Percentiles rank a stretch among this genome's conserved stretches.
Conservation (phyloP, 1,140 invertebrate species). For the Platyscapa corneri region DNA sequence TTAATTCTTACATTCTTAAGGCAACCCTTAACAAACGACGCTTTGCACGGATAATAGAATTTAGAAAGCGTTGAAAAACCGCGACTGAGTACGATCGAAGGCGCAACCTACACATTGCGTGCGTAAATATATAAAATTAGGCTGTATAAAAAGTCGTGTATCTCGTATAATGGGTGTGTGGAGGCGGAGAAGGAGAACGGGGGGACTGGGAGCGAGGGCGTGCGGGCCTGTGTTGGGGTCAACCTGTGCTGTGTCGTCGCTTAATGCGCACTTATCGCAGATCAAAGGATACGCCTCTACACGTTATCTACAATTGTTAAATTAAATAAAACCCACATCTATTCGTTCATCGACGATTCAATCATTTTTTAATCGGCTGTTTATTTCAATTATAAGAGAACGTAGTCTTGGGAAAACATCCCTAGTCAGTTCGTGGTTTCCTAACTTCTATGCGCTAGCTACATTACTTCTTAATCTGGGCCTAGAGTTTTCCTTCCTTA, state of each 20-base stretch:
- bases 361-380: constrained; percentile 63
- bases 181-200: too few species aligned
- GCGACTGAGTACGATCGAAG: constrained; percentile 52
- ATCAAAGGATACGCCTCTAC: constrained; percentile 51
- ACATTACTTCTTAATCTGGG: constrained; percentile 69
- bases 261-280: constrained; percentile 34
- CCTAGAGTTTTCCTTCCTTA: constrained; percentile 63
- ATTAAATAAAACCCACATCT: constrained; percentile 71
- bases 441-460: constrained; percentile 72
- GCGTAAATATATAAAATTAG: constrained; percentile 71
- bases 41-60: constrained; percentile 51
- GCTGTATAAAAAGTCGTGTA: constrained; percentile 65
- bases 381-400: constrained; percentile 66
- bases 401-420: constrained; percentile 68
- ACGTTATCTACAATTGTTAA: constrained; percentile 58
- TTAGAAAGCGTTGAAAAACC: constrained; percentile 54
- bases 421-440: constrained; percentile 74
- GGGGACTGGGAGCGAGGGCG: too few species aligned
- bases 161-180: constrained; percentile 48
- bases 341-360: constrained; percentile 65
- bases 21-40: constrained; percentile 48
- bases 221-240: constrained; percentile 45
- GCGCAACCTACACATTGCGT: constrained; percentile 57
- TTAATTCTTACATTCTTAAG: constrained; percentile 46
- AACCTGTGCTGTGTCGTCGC: constrained; percentile 42